A percentile compares a stretch with the other conserved stretches of the same genome.
These are phyloP conservation scores for Oxyruncus cristatus DNA, from an alignment of 2,113 vertebrate genomes.

Conservation along the genomic window DNA sequence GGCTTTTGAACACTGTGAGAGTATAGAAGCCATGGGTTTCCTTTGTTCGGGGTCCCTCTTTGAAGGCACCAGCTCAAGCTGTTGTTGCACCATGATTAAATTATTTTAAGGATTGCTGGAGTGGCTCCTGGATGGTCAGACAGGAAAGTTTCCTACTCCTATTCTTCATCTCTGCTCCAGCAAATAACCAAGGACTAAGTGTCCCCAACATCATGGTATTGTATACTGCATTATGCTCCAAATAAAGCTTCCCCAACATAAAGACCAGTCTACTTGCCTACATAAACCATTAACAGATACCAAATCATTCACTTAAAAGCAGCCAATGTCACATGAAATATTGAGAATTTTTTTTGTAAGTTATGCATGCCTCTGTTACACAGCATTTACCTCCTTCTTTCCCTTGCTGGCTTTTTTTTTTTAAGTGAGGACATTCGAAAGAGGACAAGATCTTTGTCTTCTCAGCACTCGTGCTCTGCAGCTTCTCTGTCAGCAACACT, in stretches of 20 bases:
- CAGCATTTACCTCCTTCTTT: background rate
- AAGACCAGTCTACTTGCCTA: background rate
- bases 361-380: background rate
- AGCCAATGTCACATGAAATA: background rate
- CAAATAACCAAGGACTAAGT: background rate
- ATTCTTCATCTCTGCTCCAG: background rate
- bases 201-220: background rate
- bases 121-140: background rate
- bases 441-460: background rate
- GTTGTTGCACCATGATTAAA: background rate
- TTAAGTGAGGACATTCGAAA: background rate
- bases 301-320: background rate
- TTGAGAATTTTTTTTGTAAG: background rate
- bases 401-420: background rate
- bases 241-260: background rate
- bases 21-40: background rate
- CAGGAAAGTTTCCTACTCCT: background rate
- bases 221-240: background rate
- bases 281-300: background rate
- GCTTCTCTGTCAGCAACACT: background rate
- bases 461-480: background rate
- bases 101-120: background rate
- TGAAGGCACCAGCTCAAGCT: background rate
- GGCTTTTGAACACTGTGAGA: background rate
- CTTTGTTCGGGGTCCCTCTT: rapidly evolving